Evolutionary conservation across 2,113 vertebrate genomes (phyloP), one percentile per base, ranked within the genome.

Genomic region (Zootoca vivipara): DNA sequence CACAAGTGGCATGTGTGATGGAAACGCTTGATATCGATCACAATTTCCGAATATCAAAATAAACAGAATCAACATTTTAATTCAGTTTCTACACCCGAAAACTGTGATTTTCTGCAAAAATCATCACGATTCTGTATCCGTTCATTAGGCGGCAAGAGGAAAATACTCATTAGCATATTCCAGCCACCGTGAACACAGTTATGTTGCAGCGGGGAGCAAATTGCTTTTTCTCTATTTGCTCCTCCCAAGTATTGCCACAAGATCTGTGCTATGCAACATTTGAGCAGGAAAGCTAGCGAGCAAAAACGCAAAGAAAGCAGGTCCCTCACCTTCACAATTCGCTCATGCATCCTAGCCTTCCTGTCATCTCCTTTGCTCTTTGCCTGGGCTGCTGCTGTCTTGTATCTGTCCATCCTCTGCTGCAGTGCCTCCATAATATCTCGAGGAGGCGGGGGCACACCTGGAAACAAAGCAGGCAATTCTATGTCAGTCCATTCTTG

Each of bases 321-420:
- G 33, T 33, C 46, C 26, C 74, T 13, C 67, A 98, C 98, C 97
- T 99, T 99, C 74, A 98, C 90, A 8, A 99, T 98, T 35, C 98
- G 98, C 88, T 98, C 97, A 28, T 99, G 98, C 98, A 99, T 99
- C 40, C 98, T 97, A 0, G 98, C 97, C 91, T 99, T 99, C 12
- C 98, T 97, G 52, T 98, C 98, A 3, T 99, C 98, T 64, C 98
- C 98, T 92, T 97, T 98, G 95, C 92, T 95, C 91, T 97, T 98
- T 84, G 98, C 98, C 79, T 96, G 96, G 78, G 97, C 97, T 15
- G 98, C 97, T 1, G 98, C 98, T 10, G 91, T 90, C 18, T 95
- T 97, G 92, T 98, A 99, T 8, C 97, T 95, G 84, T 98, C 98
- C 98, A 99, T 97, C 82, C 98, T 95, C 95, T 99, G 98, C 95